Percentiles rank a stretch among this genome's conserved stretches.
phyloP scores from a whole-genome alignment of 2,113 vertebrate species.

The Malurus melanocephalus region DNA sequence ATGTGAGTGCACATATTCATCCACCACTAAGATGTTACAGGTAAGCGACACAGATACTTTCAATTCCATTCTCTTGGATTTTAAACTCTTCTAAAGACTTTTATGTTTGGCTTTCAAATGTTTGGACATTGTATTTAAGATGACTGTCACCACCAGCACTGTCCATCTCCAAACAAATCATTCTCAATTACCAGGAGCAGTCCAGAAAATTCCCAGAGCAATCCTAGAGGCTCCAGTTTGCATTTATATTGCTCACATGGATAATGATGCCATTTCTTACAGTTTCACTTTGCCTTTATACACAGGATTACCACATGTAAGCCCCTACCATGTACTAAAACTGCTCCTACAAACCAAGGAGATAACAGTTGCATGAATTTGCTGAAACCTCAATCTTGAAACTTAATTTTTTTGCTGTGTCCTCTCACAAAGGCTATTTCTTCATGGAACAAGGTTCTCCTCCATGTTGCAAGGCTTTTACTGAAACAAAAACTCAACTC shows the following conservation, averaged over 20 bases:
- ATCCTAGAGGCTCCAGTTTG: background rate
- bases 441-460: background rate
- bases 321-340: background rate
- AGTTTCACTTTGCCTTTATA: background rate
- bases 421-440: background rate
- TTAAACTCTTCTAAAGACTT: background rate
- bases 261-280: background rate
- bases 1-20: background rate
- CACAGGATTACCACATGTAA: background rate
- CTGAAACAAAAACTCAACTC: background rate
- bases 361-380: background rate
- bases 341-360: background rate
- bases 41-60: rapidly evolving
- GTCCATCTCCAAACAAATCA: background rate
- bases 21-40: background rate
- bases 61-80: background rate
- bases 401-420: background rate
- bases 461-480: background rate
- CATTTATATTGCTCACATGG: background rate
- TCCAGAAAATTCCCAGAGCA: background rate
- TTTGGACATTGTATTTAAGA: background rate
- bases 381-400: background rate
- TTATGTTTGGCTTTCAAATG: background rate
- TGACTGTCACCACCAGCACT: rapidly evolving
- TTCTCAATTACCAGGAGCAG: background rate